Evolutionary conservation across 1,140 invertebrate genomes (phyloP), one percentile per base, ranked within the genome.

Genomic region (Neodiprion lecontei): DNA sequence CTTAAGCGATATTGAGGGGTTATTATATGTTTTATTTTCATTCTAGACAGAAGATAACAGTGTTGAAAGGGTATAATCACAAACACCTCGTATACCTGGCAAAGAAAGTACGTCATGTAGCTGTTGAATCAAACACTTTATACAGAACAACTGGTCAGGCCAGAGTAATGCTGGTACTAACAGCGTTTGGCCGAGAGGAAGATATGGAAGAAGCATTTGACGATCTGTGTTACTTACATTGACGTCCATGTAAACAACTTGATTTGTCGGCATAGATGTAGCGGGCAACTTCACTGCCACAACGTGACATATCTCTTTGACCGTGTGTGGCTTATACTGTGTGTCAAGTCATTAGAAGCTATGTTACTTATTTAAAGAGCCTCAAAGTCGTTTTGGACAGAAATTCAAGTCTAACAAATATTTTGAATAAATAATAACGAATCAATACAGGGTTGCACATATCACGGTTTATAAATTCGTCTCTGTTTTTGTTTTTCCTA

Each of bases 61-160:
- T 86, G n/a, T 68, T 85, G 1, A 75, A 72, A 47, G 84, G 82
- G 61, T 79, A 76, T 7, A 69, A 83, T 78, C 82, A 84, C 49
- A 80, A 78, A 4, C 84, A 85, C 75, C 70, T 86, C 49, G 78
- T 75, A 49, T 83, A 80, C 67, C 76, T 86, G 0, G 48, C 80
- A 0, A 14, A 75, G 0, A 79, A 86, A 69, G 9, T 79, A 9
- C 68, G 77, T 48, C 79, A 70, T 69, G 1, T 23, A 1, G 77
- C 79, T 1, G 21, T 82, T 11, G 80, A 73, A 9, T 75, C 53
- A 0, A 28, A 81, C 9, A 47, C 49, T 0, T 48, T 80, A 11
- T 77, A 76, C 23, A 69, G 79, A 65, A 69, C 10, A 14, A 81
- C 78, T 75, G 73, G 76, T 14, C 69, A 70, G 1, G 73, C 48